Base-by-base conservation (phyloP, 1,140 invertebrate genomes). In the Medauroidea extradentata region DNA sequence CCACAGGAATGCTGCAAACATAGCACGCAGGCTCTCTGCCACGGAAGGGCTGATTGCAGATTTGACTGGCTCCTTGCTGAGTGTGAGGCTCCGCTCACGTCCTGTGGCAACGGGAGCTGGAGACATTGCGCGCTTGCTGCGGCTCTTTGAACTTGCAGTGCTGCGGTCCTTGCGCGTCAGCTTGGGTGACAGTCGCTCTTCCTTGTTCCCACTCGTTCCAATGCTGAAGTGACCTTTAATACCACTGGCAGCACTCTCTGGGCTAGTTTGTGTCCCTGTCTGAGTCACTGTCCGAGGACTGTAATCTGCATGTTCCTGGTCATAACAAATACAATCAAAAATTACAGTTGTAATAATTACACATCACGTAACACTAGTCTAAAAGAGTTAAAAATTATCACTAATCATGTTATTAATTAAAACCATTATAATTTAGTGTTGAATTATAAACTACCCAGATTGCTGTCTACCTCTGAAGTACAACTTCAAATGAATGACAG, bases 1-100 rank as follows among this genome's bases (percentile, higher is more conserved):
- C 95, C 95, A 98, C 1, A 98, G 75, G 67, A 98, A 89, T 0
- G 96, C 94, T 0, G 95, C 94, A 76, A 98, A 99, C 0, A 97
- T 90, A 0, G 94, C 90, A 5, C 96, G 80, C 3, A 96, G 75
- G 67, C 92, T 91, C 73, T 99, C 94, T 0, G 94, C 94, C 16
- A 96, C 87, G 0, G 93, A 93, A 0, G 95, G 94, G 63, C 93
- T 91, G 68, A 97, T 84, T 0, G 93, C 94, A 65, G 90, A 83
- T 71, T 93, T 94, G 0, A 85, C 81, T 18, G 78, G 73, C 53
- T 80, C 79, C 49, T 73, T 75, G 46, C 34, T 19, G 24, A 59
- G 49, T 29, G 24, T 23, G 51, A 57, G 23, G 38, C 11, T 24
- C 19, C 25, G 19, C 21, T 29, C 19, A 18, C 14, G 19, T 9